A percentile compares a stretch with the other conserved stretches of the same genome.
These are phyloP conservation scores for Xenus cinereus DNA, from an alignment of 2,113 vertebrate genomes.

Conservation along the genomic window DNA sequence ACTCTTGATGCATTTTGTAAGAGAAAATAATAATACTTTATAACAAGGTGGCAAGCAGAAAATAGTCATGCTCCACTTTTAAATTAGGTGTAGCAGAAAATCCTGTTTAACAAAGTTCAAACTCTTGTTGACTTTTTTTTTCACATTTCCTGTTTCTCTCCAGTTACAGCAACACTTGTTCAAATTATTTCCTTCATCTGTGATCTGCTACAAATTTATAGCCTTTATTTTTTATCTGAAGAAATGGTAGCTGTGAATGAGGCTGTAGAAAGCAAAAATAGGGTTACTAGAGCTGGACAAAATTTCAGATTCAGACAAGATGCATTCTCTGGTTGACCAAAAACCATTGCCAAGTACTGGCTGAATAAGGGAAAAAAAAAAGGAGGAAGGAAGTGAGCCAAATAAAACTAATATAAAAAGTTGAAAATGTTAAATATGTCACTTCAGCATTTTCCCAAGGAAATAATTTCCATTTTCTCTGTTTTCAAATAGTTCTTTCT, in stretches of 20 bases:
- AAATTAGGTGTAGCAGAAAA: background rate
- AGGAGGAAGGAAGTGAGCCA: background rate
- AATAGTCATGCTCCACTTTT: background rate
- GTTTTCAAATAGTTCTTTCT: background rate
- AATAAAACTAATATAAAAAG: background rate
- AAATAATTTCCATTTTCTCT: background rate
- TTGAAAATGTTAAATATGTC: background rate
- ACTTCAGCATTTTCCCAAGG: background rate
- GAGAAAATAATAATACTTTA: background rate
- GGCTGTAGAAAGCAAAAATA: background rate
- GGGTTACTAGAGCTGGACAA: background rate
- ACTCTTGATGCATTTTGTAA: background rate
- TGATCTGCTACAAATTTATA: background rate
- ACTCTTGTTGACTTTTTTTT: background rate
- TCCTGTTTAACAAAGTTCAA: background rate
- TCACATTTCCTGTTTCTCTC: background rate
- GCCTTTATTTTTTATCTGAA: background rate
- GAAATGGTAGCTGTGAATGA: background rate
- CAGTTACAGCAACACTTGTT: background rate
- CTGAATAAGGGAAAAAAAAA: background rate
- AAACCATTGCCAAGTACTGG: background rate
- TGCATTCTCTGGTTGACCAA: background rate
- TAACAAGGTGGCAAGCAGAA: background rate
- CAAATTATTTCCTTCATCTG: background rate
- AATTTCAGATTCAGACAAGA: background rate